phyloP scores from a whole-genome alignment of 1,140 invertebrate species.

The Camponotus floridanus region DNA sequence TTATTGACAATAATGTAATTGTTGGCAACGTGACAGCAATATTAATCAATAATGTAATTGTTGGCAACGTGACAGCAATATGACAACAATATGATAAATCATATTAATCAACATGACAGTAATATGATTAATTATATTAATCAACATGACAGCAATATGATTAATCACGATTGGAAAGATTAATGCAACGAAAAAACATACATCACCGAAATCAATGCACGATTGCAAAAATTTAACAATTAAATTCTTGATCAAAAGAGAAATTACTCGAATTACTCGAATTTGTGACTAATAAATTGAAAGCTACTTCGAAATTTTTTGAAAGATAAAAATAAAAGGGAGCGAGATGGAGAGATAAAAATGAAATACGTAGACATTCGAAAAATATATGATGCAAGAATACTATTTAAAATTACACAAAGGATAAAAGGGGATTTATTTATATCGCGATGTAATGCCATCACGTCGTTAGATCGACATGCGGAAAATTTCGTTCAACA shows the following conservation, averaged over 20 bases:
- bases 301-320: background rate
- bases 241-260: background rate
- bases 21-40: no score
- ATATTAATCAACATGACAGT: no score
- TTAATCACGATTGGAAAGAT: background rate
- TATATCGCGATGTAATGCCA: background rate
- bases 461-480: slow-evolving; percentile 34
- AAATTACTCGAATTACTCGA: no score
- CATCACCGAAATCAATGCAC: background rate
- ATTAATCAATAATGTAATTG: no score
- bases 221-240: background rate
- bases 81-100: no score
- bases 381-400: background rate
- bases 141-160: no score
- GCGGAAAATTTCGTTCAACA: background rate
- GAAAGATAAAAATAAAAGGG: background rate
- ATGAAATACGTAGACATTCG: background rate
- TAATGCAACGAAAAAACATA: background rate
- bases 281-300: background rate
- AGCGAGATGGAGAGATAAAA: background rate
- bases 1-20: no score
- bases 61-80: no score
- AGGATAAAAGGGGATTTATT: background rate
- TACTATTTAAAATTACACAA: background rate
- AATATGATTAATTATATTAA: no score